Percentiles rank a stretch among this genome's conserved stretches.
Conservation (phyloP, 2,113 vertebrate genomes). For the Tragulus kanchil region DNA sequence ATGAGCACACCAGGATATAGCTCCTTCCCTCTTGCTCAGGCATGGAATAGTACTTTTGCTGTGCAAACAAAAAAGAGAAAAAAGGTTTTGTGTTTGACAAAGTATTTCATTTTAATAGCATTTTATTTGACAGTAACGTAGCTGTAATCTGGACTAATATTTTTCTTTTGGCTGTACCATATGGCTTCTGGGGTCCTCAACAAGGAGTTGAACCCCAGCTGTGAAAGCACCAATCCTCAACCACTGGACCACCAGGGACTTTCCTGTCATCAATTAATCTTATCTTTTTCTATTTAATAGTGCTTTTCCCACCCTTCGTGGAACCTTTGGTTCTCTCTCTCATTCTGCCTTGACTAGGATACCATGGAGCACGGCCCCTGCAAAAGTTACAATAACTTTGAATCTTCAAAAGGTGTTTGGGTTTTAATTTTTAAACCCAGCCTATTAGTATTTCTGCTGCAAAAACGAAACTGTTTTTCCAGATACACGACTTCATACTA, state of each 20-base stretch:
- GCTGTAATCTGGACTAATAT: not conserved
- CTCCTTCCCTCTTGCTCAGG: not conserved
- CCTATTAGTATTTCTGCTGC: not conserved
- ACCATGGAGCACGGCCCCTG: not conserved
- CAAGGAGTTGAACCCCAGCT: not conserved
- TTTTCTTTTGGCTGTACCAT: not conserved
- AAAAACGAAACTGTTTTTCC: not conserved
- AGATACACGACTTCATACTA: not conserved
- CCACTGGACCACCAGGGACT: not conserved
- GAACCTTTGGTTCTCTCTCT: not conserved
- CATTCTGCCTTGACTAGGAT: slow-evolving; percentile 14
- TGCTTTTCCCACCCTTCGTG: not conserved
- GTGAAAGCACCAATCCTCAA: not conserved
- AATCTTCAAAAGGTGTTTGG: not conserved
- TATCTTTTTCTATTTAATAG: not conserved
- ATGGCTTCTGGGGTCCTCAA: not conserved
- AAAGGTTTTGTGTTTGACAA: not conserved
- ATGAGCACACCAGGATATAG: not conserved
- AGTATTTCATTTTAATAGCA: not conserved
- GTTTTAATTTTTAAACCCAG: slow-evolving; percentile 25
- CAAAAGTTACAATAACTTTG: not conserved
- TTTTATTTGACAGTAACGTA: not conserved
- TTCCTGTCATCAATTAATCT: not conserved
- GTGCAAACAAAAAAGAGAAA: not conserved
- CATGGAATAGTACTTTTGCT: not conserved